phyloP scores from a whole-genome alignment of 2,888 invertebrate genomes.

The Itoplectis maculator region DNA sequence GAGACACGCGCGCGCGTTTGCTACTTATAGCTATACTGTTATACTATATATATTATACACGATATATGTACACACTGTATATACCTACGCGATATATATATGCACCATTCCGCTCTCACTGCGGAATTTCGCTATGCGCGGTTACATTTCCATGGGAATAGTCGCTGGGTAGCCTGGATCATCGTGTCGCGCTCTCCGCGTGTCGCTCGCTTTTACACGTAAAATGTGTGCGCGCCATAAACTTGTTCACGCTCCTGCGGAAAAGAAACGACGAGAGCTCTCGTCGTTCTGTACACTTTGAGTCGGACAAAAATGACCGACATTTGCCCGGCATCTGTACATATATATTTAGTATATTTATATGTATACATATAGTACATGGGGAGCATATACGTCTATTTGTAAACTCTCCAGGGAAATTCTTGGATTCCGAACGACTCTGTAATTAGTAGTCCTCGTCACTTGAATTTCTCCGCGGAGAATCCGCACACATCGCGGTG shows the following conservation, averaged over 20 bases:
- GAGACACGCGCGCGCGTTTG: conserved; percentile 3
- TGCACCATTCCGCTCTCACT: conserved; percentile 18
- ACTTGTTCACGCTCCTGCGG: too few relatives aligned
- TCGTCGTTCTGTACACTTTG: conserved; percentile 40
- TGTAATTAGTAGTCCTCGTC: conserved; percentile 51
- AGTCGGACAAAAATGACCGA: conserved; percentile 54
- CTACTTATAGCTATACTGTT: too few relatives aligned
- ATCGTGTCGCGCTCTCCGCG: neutral
- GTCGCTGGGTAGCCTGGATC: neutral
- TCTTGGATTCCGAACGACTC: conserved; percentile 49
- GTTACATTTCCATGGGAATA: conserved; percentile 56
- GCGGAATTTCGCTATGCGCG: conserved; percentile 42
- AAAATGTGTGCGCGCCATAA: neutral
- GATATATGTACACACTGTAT: too few relatives aligned
- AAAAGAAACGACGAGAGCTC: conserved; percentile 18
- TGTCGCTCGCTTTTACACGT: neutral
- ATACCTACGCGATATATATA: too few relatives aligned
- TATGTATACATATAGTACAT: neutral
- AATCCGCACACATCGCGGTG: neutral
- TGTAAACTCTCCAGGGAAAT: conserved; percentile 57
- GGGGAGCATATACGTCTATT: conserved; percentile 11
- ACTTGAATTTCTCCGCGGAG: conserved; percentile 46
- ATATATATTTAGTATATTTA: too few relatives aligned
- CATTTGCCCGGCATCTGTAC: conserved; percentile 17
- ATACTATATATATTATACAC: too few relatives aligned